A percentile compares a stretch with the other conserved stretches of the same genome.
These are phyloP conservation scores for Helarctos malayanus DNA, from an alignment of 2,797 vertebrate genomes.

Conservation along the genomic window DNA sequence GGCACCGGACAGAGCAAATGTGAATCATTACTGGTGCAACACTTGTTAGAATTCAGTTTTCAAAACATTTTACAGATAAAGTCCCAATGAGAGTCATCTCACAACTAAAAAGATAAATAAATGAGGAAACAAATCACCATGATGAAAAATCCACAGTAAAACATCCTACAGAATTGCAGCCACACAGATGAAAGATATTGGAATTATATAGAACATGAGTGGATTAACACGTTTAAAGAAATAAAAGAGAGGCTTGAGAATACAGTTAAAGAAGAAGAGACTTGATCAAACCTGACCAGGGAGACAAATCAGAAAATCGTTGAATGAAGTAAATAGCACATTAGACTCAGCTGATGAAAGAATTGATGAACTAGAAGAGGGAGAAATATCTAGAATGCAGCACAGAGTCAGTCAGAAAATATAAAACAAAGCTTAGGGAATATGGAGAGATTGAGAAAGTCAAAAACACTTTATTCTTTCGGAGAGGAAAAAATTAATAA, in stretches of 20 bases:
- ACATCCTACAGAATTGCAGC: not conserved
- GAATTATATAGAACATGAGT: not conserved
- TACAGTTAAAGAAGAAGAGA: too few species aligned
- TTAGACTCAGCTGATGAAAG: not conserved
- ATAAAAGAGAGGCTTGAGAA: not conserved
- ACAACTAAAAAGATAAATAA: constrained; percentile 7
- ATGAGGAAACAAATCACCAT: not conserved
- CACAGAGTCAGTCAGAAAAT: not conserved
- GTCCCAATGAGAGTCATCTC: not conserved
- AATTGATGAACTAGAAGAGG: not conserved
- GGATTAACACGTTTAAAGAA: not conserved
- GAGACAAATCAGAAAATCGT: not conserved
- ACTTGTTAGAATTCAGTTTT: not conserved
- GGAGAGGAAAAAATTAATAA: not conserved
- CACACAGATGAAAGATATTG: not conserved
- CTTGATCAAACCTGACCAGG: not conserved
- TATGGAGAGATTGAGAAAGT: not conserved
- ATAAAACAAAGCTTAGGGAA: not conserved
- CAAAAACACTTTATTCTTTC: not conserved
- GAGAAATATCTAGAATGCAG: not conserved
- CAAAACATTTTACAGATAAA: not conserved
- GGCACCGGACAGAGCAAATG: not conserved
- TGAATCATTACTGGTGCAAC: not conserved
- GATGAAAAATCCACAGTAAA: not conserved
- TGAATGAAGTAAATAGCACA: not conserved